Evolutionary conservation across 2,113 vertebrate genomes (phyloP), one percentile per base, ranked within the genome.

Genomic region (Jaculus jaculus): DNA sequence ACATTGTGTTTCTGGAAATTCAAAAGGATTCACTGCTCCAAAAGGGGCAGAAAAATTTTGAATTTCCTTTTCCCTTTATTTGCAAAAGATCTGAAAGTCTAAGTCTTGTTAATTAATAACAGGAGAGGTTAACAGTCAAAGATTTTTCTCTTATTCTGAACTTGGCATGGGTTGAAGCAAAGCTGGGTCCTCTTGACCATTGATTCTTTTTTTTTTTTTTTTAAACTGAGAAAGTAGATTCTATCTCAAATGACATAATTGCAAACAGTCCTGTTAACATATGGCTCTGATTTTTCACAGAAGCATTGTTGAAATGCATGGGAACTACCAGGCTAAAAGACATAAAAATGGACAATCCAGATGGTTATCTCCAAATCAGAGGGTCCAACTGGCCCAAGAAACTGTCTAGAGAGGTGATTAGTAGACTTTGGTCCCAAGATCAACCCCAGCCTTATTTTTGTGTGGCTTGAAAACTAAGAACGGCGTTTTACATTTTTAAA

Each of bases 91-190:
- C 95, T 95, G 91, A 90, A 94, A 87, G 77, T 73, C 92, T 80
- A 89, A 96, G 47, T 95, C 28, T 54, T 8, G 0, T 47, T 89
- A 96, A 89, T 97, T 96, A 96, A 84, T 94, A 95, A 39, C 94
- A 97, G 93, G 51, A 30, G 42, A 95, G 96, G 68, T 95, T 95
- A 96, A 97, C 87, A 96, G 81, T 97, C 94, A 96, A 74, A 87
- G 89, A 81, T 89, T 96, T 97, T 96, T 92, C 73, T 94, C 91
- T 91, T 32, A 60, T 1, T 54, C 95, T 94, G 82, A 92, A 92
- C 47, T 97, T 95, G 92, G 89, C 95, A 63, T n/a, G 91, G 58
- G 72, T 92, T 95, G 95, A 97, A 98, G 86, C 61, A 96, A 66
- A 73, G 91, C 6, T 4, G 2, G 92, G 79, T 81, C 88, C 61